A percentile compares a stretch with the other conserved stretches of the same genome.
Evolutionary conservation across 2,113 vertebrate species (phyloP).

Genomic region (Thermophis baileyi): DNA sequence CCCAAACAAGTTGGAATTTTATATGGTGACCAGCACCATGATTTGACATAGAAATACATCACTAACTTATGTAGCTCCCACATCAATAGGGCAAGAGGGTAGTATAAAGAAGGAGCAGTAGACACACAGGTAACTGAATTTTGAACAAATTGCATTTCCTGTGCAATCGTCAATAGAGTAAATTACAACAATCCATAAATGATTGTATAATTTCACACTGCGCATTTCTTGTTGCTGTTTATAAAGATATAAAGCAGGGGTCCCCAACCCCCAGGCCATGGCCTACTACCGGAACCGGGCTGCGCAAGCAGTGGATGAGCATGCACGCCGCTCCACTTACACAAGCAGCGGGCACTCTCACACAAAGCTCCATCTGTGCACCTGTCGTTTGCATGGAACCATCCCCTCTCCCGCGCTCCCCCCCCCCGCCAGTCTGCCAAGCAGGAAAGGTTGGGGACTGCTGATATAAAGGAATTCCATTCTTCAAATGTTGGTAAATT

Average conservation of each 20-base stretch:
- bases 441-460: background rate
- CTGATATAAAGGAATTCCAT: background rate
- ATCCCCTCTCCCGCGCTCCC: background rate
- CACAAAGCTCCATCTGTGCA: background rate
- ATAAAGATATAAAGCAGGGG: background rate
- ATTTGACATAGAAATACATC: background rate
- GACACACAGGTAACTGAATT: background rate
- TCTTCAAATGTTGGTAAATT: background rate
- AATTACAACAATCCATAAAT: background rate
- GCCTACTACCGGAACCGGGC: background rate
- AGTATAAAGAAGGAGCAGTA: background rate
- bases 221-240: background rate
- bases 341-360: background rate
- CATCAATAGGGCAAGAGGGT: background rate
- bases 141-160: background rate
- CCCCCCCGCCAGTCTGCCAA: accelerated
- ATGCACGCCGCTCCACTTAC: background rate
- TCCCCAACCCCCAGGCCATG: background rate
- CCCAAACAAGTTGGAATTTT: background rate
- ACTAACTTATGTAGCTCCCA: background rate
- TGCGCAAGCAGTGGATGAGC: background rate
- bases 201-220: background rate
- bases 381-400: background rate
- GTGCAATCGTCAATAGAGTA: background rate
- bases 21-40: background rate